Base-by-base conservation (phyloP, 1,140 invertebrate genomes). In the Wiebesia pumilae region DNA sequence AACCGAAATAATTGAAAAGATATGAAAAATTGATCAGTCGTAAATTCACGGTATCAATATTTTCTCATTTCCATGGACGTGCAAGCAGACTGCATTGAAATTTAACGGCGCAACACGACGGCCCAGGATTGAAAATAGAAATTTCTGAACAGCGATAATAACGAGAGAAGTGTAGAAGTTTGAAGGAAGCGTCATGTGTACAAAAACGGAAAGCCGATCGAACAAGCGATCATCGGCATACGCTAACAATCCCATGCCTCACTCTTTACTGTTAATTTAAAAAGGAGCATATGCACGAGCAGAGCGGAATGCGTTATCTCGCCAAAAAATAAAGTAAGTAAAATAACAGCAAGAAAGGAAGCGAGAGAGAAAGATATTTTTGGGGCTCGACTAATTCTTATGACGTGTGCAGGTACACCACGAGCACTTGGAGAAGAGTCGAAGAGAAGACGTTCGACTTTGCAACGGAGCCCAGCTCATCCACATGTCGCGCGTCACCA, bases 311-410 rank as follows among this genome's bases (percentile, higher is more conserved):
- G 81, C 69, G 47, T 79, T 78, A 84, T 54, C 69, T 19, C 58
- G 19, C 3, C 0, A 47, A 47, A 47, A 47, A 47, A 47, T 4
- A 12, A 47, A 7, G 12, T 47, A 47, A 47, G 12, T 4, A 7
- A 47, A 47, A 12, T 47, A 14, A 21, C 3, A 47, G 40, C 24
- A 38, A 79, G 24, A 69, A n/a, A 54, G 10, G 9, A 12, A 38
- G 30, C 16, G 12, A 69, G 43, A 62, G 78, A 30, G 35, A 14
- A 75, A 54, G 71, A 33, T 12, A 43, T 69, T 78, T 43, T 84
- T 84, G 83, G 83, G 65, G 73, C 0, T 35, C 19, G 73, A 75
- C 83, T 75, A 84, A 79, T 79, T 78, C 77, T 35, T 14, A 30
- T 30, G 51, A 51, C 40, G 38, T 14, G 10, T 19, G 10, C 9